Conservation (phyloP, 2,113 vertebrate species). For the Cebidichthys violaceus region DNA sequence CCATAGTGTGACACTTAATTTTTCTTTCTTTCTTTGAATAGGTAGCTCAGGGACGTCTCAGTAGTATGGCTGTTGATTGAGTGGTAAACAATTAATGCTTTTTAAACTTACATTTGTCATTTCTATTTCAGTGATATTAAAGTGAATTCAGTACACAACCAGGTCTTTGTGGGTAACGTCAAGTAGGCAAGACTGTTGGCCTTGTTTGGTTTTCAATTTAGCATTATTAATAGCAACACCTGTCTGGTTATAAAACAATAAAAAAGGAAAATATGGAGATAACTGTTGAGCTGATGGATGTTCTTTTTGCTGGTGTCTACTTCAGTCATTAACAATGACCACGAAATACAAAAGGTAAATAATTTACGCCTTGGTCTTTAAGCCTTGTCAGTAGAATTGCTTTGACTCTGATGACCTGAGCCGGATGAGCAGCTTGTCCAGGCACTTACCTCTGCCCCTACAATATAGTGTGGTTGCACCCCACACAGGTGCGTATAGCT, state of each 20-base stretch:
- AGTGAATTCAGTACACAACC: neutral
- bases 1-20: neutral
- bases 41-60: neutral
- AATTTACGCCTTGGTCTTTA: neutral
- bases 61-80: neutral
- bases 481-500: constrained; percentile 67
- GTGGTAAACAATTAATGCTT: neutral
- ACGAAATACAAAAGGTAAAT: constrained; percentile 6
- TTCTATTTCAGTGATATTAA: neutral
- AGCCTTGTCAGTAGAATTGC: neutral
- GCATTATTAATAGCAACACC: neutral
- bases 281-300: neutral
- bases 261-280: constrained; percentile 14
- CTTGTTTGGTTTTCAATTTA: constrained; percentile 2
- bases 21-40: neutral
- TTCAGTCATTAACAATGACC: neutral
- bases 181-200: neutral
- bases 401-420: constrained; percentile 7
- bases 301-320: constrained; percentile 11
- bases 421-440: constrained; percentile 20
- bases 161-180: neutral
- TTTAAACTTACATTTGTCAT: neutral
- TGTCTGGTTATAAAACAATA: constrained; percentile 16
- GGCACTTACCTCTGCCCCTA: constrained; percentile 29
- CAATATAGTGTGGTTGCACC: constrained; percentile 62